Base-by-base conservation (phyloP, 1,140 invertebrate species). In the Neocloeon triangulifer region DNA sequence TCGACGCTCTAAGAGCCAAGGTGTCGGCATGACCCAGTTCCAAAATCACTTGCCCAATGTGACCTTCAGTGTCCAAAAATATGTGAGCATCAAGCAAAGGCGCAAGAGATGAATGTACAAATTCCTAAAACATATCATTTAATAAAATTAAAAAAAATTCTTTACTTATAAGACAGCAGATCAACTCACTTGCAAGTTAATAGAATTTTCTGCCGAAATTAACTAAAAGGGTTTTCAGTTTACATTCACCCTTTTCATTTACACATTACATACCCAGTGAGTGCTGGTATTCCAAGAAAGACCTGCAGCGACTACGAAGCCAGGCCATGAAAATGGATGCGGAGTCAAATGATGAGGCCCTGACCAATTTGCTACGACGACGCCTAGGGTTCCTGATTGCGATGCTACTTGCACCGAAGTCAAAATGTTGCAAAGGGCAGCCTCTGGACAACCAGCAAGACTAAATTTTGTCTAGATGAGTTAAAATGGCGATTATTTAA, bases 301-400 rank as follows among this genome's bases (percentile, higher is more conserved):
- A 21, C 69, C 69, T 36, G 66, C 61, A n/a, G 55, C 59, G 22
- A 69, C 53, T 8, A 72, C 39, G 41, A 68, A 64, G 1, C 66
- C 67, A n/a, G 69, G 62, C 67, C 66, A 70, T 20, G 62, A 59
- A 43, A 73, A 72, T 13, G 61, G 52, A 37, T 64, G 58, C 17
- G 67, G 63, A 4, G 66, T 70, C 18, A 72, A 50, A 39, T 69
- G 64, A 43, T 64, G 66, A 38, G 57, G 60, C 21, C 66, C 68
- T 10, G 68, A 65, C 69, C 69, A 73, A 39, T 72, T 62, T 33
- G 68, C 67, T 3, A 70, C 53, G 5, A 72, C 49, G 20, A 69
- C 46, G 9, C 69, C 67, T 17, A 67, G 44, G 1, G 59, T 62
- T 30, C 60, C 55, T 29, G 64, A 58, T 13, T 58, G 54, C 2